Conservation (phyloP, 2,888 invertebrate genomes). For the Scelioninae gen. 1 region DNA sequence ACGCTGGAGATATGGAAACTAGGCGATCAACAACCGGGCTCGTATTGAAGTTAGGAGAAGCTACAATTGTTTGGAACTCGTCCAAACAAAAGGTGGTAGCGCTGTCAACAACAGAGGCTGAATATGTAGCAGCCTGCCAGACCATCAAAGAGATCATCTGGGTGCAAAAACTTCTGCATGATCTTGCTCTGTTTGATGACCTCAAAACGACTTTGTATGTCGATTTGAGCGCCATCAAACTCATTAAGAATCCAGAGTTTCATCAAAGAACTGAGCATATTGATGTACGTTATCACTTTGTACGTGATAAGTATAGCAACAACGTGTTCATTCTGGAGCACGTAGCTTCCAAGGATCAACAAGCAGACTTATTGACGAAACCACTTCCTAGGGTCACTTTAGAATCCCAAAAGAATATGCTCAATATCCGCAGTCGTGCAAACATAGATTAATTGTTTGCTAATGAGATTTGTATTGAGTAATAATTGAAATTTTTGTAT, state of each 20-base stretch:
- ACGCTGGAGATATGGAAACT: slow-evolving; percentile 10
- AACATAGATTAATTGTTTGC: too few species aligned
- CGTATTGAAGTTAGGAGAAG: background rate
- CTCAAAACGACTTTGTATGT: background rate
- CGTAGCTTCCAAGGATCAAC: background rate
- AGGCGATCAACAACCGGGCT: background rate
- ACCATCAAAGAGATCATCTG: slow-evolving; percentile 3
- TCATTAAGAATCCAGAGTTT: slow-evolving; percentile 54
- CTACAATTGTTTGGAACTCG: background rate
- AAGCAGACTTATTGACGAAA: background rate
- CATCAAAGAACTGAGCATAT: slow-evolving; percentile 50
- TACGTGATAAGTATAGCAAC: slow-evolving; percentile 10
- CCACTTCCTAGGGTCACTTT: background rate
- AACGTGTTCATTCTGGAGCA: background rate
- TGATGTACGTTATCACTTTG: slow-evolving; percentile 52
- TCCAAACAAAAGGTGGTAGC: background rate
- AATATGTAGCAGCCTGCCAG: slow-evolving; percentile 12
- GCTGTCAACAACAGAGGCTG: slow-evolving; percentile 2
- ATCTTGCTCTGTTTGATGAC: background rate
- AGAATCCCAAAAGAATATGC: background rate
- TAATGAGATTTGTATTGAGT: too few species aligned
- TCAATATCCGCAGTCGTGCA: background rate
- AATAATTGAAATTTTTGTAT: too few species aligned
- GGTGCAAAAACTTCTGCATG: background rate
- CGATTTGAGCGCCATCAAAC: slow-evolving; percentile 52